Evolutionary conservation across 1,140 invertebrate genomes (phyloP), one percentile per base, ranked within the genome.

Genomic region (Listronotus oregonensis): DNA sequence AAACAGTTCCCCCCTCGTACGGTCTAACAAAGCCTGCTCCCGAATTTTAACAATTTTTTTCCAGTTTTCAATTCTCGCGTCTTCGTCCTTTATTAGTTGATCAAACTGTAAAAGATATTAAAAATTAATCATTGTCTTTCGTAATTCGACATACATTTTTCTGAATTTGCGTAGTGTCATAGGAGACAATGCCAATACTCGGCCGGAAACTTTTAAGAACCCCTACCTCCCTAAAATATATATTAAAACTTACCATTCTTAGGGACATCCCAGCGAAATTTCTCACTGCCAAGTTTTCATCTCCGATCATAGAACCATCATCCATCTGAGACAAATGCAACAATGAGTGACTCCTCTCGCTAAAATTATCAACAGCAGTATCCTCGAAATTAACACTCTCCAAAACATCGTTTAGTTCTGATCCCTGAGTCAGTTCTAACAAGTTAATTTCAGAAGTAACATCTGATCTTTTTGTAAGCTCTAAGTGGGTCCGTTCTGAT

Each of bases 21-120:
- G 57, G 63, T 78, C 76, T 18, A 78, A 52, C 27, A 79, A 63
- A 39, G 71, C 66, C 56, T 79, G 73, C 52, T 79, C 76, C 11
- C 75, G 69, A 17, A 78, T 74, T 69, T 78, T 78, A 12, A 79
- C 60, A 31, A 78, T 73, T 18, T 75, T 71, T 49, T 74, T 79
- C 21, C 78, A 70, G 66, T 79, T 73, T 59, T 78, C 71, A 18
- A 79, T 72, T 15, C 75, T 58, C 12, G 62, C 65, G 65, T 79
- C 78, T 66, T 79, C 78, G 62, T 79, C 76, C 68, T 73, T 75
- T 21, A 79, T 78, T 10, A 78, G 54, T 57, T 77, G 76, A 58
- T 79, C 76, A 62, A 78, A 75, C 77, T 79, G 57, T 49, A 71
- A 73, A 64, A 34, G 1, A 27, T 5, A 27, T 27, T 27, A 27